A percentile compares a stretch with the other conserved stretches of the same genome.
Conservation (phyloP, 1,140 invertebrate species). For the Drosophila serrata region DNA sequence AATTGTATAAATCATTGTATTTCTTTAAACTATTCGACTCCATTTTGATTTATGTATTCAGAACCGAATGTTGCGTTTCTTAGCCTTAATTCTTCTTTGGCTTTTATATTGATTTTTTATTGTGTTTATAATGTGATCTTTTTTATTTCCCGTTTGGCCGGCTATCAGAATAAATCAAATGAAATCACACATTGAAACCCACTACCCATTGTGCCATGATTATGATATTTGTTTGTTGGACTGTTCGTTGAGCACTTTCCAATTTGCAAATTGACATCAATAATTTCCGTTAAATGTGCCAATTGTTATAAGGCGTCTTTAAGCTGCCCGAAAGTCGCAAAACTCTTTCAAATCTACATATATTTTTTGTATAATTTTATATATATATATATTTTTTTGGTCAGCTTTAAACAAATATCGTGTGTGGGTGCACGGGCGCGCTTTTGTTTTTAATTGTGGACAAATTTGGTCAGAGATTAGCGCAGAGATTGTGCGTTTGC, state of each 20-base stretch:
- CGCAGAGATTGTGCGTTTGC: constrained; percentile 10
- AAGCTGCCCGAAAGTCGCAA: constrained; percentile 19
- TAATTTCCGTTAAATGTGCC: constrained; percentile 82
- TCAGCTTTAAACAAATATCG: constrained; percentile 54
- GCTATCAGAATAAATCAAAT: constrained; percentile 27
- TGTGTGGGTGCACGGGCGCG: constrained; percentile 64
- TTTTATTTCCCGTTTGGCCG: constrained; percentile 26
- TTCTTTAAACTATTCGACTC: not conserved
- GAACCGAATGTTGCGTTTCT: not conserved
- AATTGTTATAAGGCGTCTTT: constrained; percentile 73
- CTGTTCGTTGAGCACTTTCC: constrained; percentile 59
- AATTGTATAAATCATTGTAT: not conserved
- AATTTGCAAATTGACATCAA: constrained; percentile 75
- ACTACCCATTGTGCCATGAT: constrained; percentile 37
- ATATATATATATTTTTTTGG: constrained; percentile 51
- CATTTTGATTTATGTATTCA: constrained; percentile 2
- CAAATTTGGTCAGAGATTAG: constrained; percentile 77
- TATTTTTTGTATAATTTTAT: too few relatives aligned
- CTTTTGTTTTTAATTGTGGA: constrained; percentile 77
- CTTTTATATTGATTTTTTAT: not conserved
- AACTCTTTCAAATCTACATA: constrained; percentile 27
- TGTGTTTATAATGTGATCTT: constrained; percentile 12
- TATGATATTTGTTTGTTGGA: constrained; percentile 35
- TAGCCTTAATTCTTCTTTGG: constrained; percentile 5
- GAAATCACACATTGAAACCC: constrained; percentile 24